Evolutionary conservation across 2,113 vertebrate species (phyloP).

Genomic region (crab-eating macaque (Macaca fascicularis)): T2T-MFA8v1.1 NC_088384.1:24777001-24777500

Average conservation of each 20-base stretch:
- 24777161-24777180: background rate
- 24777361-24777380: background rate
- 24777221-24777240: background rate
- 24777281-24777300: background rate
- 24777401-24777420: background rate
- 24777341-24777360: background rate
- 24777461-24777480: background rate
- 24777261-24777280: background rate
- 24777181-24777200: background rate
- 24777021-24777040: background rate
- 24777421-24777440: accelerated
- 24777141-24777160: background rate
- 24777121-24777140: background rate
- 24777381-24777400: background rate
- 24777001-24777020: background rate
- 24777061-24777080: background rate
- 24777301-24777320: background rate
- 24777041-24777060: background rate
- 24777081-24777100: too few species aligned
- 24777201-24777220: background rate
- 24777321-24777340: background rate
- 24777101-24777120: background rate
- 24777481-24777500: background rate
- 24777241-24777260: background rate
- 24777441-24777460: background rate